Base-by-base conservation (phyloP, 2,113 vertebrate genomes). In the Rhinogobius similis region DNA sequence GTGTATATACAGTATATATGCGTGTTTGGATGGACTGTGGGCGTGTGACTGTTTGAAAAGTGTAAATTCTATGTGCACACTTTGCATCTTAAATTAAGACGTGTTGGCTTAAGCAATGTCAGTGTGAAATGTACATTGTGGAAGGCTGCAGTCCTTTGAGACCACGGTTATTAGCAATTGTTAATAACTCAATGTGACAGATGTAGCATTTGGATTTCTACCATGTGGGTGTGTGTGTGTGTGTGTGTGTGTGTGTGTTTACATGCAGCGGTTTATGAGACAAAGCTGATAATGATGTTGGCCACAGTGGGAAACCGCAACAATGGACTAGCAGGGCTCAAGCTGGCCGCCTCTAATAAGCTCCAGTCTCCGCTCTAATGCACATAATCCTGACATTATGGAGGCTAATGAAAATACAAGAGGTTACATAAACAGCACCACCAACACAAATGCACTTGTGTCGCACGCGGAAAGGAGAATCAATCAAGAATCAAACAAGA, bases 241-340 rank as follows among this genome's bases (percentile, higher is more conserved):
- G 67, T 9, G 75, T 62, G 65, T 2, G 63, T 63, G 73, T 48
- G 53, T 12, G 39, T n/a, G 14, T 43, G 27, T 85, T 74, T 79
- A 61, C 71, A 73, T 78, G 73, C 73, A 58, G 26, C 58, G 78
- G 67, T 87, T 87, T 80, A 77, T 52, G 56, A 62, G 50, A 76
- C 78, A 76, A 77, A 83, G 80, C 77, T 69, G 73, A 85, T 89
- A 89, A 90, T 86, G 82, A 78, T 86, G 21, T 76, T 73, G 81
- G 72, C 85, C 81, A 43, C 73, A 59, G 79, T 73, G 70, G 66
- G 66, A 82, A 85, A 82, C 85, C 87, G 66, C 85, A 90, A 85
- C 87, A 87, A 86, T 64, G 65, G 70, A 27, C 59, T 8, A 41
- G 55, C 73, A 67, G 58, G 53, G 10, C 75, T 85, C 70, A 68